A percentile compares a stretch with the other conserved stretches of the same genome.
phyloP scores from a whole-genome alignment of 2,888 invertebrate species.

The Sialis fuliginosa region DNA sequence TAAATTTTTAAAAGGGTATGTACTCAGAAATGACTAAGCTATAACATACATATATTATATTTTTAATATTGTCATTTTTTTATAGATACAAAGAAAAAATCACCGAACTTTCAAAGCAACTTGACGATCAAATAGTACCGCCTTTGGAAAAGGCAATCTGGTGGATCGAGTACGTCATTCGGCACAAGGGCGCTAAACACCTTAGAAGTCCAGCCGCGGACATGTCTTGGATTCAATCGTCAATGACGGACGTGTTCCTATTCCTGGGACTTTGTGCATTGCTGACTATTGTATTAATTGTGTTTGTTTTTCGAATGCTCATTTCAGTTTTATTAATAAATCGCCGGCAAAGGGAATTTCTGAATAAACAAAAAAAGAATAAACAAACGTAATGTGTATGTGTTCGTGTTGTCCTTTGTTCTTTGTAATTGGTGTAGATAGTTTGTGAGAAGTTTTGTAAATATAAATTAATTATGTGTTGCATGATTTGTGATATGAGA shows the following conservation, averaged over 20 bases:
- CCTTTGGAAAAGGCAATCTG: neutral
- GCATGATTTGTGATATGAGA: too few relatives aligned
- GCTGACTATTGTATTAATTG: neutral
- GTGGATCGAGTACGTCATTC: constrained; percentile 1
- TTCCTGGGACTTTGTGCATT: neutral
- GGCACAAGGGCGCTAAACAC: constrained; percentile 1
- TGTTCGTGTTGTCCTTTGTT: too few relatives aligned
- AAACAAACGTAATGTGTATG: too few relatives aligned
- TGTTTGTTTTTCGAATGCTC: neutral
- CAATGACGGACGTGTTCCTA: neutral
- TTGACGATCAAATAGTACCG: neutral
- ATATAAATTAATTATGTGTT: too few relatives aligned
- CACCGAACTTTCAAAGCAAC: neutral
- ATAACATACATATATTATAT: too few relatives aligned
- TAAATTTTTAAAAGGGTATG: too few relatives aligned
- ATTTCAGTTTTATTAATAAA: too few relatives aligned
- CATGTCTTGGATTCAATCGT: neutral
- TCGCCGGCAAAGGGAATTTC: too few relatives aligned
- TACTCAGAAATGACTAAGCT: too few relatives aligned
- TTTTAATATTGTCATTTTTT: neutral
- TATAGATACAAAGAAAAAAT: neutral
- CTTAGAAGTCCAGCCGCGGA: neutral
- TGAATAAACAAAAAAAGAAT: too few relatives aligned
- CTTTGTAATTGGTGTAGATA: too few relatives aligned
- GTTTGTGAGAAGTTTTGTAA: too few relatives aligned